These are phyloP conservation scores for Apogon hyalosoma DNA, from an alignment of 2,797 vertebrate genomes.

Conservation along the genomic window DNA sequence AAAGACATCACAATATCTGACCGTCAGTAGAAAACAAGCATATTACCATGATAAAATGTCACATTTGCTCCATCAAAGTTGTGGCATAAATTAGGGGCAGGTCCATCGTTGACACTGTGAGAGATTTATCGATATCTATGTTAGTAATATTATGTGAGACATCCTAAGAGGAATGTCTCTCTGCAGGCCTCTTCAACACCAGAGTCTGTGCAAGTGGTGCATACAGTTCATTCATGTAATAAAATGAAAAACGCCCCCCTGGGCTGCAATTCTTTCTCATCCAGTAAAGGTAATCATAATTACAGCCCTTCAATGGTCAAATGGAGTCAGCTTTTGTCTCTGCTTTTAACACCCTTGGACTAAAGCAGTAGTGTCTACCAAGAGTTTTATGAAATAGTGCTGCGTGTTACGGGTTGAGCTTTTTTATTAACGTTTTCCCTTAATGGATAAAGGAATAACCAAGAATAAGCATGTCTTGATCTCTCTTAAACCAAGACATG, in stretches of 20 bases:
- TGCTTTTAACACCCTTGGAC: constrained; percentile 9
- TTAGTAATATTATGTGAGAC: constrained; percentile 44
- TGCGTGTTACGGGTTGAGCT: background rate
- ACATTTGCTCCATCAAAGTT: constrained; percentile 45
- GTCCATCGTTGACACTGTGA: constrained; percentile 40
- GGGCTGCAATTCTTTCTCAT: constrained; percentile 9
- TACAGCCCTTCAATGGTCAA: constrained; percentile 7
- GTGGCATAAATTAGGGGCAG: constrained; percentile 52
- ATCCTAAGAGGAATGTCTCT: constrained; percentile 47
- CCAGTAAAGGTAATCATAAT: constrained; percentile 35
- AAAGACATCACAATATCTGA: constrained; percentile 20
- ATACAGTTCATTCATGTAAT: constrained; percentile 35
- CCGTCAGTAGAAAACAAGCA: constrained; percentile 24
- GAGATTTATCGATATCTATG: constrained; percentile 61
- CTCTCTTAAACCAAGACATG: constrained; percentile 33
- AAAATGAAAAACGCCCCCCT: constrained; percentile 22
- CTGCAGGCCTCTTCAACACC: constrained; percentile 39
- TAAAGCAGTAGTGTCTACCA: background rate
- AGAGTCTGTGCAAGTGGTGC: constrained; percentile 21
- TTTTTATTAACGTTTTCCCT: background rate
- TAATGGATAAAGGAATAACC: background rate
- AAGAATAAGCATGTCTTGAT: background rate
- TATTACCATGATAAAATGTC: constrained; percentile 15
- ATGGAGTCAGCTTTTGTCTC: constrained; percentile 15
- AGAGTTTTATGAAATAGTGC: background rate